These are phyloP conservation scores for Cuniculus paca DNA, from an alignment of 2,797 vertebrate genomes.

Conservation along the genomic window DNA sequence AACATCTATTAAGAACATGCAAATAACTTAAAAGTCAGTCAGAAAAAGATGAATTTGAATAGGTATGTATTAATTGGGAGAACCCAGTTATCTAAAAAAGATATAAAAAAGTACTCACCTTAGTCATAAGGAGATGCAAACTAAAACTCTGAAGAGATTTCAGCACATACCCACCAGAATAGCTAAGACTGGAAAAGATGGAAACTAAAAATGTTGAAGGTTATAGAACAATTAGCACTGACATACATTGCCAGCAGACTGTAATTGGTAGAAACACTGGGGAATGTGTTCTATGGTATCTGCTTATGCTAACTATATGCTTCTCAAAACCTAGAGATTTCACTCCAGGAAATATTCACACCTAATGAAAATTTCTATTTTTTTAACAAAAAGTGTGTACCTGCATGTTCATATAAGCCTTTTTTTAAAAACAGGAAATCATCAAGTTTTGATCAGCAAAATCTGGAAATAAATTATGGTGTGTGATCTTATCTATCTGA, in stretches of 20 bases:
- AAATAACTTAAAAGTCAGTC: neutral
- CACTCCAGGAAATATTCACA: neutral
- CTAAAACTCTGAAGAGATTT: neutral
- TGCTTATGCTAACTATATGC: neutral
- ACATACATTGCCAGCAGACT: neutral
- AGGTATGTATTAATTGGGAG: neutral
- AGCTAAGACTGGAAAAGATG: neutral
- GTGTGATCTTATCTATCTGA: neutral
- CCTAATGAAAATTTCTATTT: neutral
- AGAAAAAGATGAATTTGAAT: neutral
- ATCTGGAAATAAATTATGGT: neutral
- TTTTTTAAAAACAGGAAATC: neutral
- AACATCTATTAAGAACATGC: neutral
- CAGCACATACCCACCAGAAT: neutral
- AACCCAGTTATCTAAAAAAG: neutral
- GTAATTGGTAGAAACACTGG: neutral
- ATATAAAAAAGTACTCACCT: neutral
- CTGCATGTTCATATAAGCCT: neutral
- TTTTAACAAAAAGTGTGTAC: neutral
- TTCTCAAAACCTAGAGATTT: neutral
- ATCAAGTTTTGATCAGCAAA: neutral
- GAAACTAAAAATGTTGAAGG: neutral
- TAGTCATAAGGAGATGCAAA: neutral
- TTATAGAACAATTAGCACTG: neutral
- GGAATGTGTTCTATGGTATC: no score